Evolutionary conservation across 2,888 invertebrate species (phyloP), one percentile per base, ranked within the genome.

Genomic region (Meganola albula): DNA sequence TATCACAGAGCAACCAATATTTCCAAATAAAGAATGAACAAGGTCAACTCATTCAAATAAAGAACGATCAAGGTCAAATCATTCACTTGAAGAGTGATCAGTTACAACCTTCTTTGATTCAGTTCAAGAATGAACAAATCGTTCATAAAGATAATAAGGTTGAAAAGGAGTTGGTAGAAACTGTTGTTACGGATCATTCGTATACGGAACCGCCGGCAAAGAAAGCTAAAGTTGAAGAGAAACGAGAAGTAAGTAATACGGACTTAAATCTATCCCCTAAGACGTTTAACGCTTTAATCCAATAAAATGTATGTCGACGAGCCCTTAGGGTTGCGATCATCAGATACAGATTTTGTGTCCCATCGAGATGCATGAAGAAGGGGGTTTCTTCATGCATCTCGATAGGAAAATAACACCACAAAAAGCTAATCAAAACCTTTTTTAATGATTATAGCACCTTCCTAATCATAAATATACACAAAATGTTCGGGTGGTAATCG

Each of bases 1-100:
- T 73, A 2, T 28, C 66, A 0, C 73, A 74, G 29, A 60, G 66
- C 6, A 65, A 66, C 5, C 79, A 76, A 13, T 83, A 68, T 41
- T 80, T 74, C 36, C 83, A 83, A 53, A 75, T 84, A 14, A 84
- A 83, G 56, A 85, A 83, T 43, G 84, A 85, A 1, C 82, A 80
- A 29, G 82, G 82, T 1, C 82, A 83, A 60, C 41, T 84, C 1
- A 76, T 84, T 40, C 83, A 83, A 37, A 67, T 83, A 7, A 82
- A 83, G 46, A 80, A 79, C 33, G 80, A 82, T 2, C 80, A 83
- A 32, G 82, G 80, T n/a, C 83, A 83, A 50, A 73, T 83, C 10
- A 79, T 84, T 44, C 80, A 82, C 10, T 33, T 84, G 31, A 84
- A 84, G 40, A 67, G 68, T 36, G 83, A 84, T 10, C 82, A 80